Evolutionary conservation across 2,797 vertebrate genomes (phyloP).

Genomic region (Salmo trutta): DNA sequence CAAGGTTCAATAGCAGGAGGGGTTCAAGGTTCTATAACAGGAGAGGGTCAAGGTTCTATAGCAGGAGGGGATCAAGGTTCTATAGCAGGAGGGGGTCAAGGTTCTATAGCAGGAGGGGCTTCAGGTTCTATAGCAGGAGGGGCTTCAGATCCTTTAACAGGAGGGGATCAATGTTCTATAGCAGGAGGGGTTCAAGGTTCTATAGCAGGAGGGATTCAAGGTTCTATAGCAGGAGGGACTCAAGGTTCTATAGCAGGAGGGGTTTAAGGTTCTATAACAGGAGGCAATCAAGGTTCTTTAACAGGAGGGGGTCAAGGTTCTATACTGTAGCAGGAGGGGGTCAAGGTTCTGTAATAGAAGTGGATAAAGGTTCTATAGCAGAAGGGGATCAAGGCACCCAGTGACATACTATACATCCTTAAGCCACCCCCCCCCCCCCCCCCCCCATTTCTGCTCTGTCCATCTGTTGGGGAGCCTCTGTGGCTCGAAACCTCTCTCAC

Average conservation of each 20-base stretch:
- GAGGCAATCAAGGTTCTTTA: neutral
- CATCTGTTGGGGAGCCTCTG: slow-evolving; percentile 33
- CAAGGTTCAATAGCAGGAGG: no score
- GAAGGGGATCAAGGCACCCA: slow-evolving; percentile 13
- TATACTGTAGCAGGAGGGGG: neutral
- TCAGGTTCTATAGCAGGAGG: neutral
- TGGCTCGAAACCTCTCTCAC: slow-evolving; percentile 3
- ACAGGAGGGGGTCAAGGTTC: neutral
- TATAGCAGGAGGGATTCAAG: no score
- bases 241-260: no score
- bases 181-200: no score
- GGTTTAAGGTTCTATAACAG: no score
- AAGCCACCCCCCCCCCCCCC: slow-evolving; percentile 11
- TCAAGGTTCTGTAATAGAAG: neutral
- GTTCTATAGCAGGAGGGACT: no score
- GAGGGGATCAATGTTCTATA: no score
- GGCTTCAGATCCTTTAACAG: neutral
- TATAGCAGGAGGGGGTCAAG: neutral
- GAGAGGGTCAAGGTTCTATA: neutral
- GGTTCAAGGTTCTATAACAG: no score
- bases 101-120: neutral
- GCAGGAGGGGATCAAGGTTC: neutral
- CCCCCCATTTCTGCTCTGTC: slow-evolving; percentile 15
- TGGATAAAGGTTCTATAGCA: no score
- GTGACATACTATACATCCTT: slow-evolving; percentile 28